Percentiles rank a stretch among this genome's conserved stretches.
Conservation (phyloP, 2,888 invertebrate genomes). For the Ceramica pisi region DNA sequence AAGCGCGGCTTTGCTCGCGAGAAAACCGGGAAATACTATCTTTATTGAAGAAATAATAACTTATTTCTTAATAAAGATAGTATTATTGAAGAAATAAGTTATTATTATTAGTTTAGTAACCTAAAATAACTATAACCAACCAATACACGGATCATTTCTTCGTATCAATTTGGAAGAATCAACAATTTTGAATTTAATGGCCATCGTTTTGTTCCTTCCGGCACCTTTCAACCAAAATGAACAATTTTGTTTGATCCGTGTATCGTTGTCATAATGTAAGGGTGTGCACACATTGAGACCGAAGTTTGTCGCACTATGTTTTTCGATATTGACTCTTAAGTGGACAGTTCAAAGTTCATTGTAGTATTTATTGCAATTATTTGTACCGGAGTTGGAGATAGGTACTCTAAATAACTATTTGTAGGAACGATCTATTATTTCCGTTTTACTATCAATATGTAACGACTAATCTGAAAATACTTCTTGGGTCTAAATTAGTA, state of each 20-base stretch:
- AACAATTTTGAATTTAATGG: neutral
- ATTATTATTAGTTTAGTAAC: no score
- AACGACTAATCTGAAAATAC: neutral
- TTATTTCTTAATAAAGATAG: no score
- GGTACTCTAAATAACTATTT: neutral
- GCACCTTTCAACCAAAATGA: neutral
- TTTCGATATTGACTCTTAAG: neutral
- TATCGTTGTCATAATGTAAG: neutral
- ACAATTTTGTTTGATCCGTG: neutral
- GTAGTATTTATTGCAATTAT: neutral
- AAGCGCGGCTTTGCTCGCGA: conserved; percentile 44
- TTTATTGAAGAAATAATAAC: conserved; percentile 6
- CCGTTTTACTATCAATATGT: neutral
- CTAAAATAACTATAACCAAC: neutral
- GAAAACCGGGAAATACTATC: conserved; percentile 1
- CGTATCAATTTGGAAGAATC: neutral
- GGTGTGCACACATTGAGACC: neutral
- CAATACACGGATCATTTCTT: neutral
- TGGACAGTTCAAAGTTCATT: neutral
- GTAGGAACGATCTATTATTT: conserved; percentile 1
- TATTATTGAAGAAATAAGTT: conserved; percentile 9
- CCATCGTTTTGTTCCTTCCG: neutral
- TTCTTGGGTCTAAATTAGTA: neutral
- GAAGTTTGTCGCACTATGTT: neutral
- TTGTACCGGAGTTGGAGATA: conserved; percentile 5